Evolutionary conservation across 1,140 invertebrate species (phyloP).

Genomic region (Matsumurasca onukii): DNA sequence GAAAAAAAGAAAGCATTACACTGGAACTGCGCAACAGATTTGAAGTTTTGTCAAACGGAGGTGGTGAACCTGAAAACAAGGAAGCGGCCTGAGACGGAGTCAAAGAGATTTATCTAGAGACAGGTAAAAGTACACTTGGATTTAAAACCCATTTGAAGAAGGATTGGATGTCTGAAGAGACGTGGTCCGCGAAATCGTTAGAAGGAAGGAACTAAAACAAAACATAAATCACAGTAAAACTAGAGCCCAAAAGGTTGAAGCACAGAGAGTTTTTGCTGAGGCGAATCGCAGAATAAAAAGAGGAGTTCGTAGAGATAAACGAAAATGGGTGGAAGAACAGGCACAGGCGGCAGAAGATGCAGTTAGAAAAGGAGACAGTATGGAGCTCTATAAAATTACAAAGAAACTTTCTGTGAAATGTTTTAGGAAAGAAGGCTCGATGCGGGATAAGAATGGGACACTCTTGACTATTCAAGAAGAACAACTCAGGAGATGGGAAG

Average conservation of each 20-base stretch:
- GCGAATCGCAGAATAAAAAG: background rate
- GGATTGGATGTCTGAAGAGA: too few relatives aligned
- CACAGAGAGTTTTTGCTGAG: background rate
- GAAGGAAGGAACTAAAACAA: background rate
- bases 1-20: background rate
- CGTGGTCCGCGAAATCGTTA: too few relatives aligned
- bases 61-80: background rate
- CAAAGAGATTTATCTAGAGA: background rate
- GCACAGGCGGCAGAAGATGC: background rate
- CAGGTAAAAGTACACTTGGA: background rate
- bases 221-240: background rate
- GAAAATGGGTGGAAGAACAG: background rate
- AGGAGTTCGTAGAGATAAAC: background rate
- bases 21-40: background rate
- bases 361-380: background rate
- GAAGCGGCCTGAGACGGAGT: background rate
- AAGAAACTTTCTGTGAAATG: background rate
- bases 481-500: slow-evolving; percentile 2
- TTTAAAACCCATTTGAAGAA: too few relatives aligned
- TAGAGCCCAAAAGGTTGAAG: background rate
- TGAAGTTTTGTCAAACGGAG: background rate
- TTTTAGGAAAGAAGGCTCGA: background rate
- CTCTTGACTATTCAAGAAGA: background rate
- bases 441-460: background rate
- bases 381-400: background rate